Evolutionary conservation across 2,797 vertebrate genomes (phyloP).

Genomic region (Epinephelus awoara): DNA sequence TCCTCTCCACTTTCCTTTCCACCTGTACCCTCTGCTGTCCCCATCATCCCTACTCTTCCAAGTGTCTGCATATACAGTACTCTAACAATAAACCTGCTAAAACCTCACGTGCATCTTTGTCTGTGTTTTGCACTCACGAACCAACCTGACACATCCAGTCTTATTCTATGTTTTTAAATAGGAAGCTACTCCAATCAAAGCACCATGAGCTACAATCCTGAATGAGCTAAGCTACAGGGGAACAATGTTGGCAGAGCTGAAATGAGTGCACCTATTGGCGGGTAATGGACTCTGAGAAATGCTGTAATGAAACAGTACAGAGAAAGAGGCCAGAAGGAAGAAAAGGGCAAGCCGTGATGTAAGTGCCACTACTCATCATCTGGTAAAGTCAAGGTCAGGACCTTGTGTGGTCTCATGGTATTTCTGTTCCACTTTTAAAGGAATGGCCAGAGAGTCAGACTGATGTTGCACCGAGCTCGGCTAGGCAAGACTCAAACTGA

Average conservation of each 20-base stretch:
- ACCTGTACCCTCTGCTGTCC: no score
- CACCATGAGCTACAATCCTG: neutral
- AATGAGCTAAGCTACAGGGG: conserved; percentile 17
- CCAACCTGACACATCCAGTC: no score
- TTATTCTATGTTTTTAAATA: conserved; percentile 8
- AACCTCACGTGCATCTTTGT: no score
- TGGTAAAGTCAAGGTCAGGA: conserved; percentile 65
- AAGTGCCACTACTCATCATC: conserved; percentile 71
- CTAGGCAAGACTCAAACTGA: conserved; percentile 18
- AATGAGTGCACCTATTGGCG: conserved; percentile 59
- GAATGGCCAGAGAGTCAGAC: conserved; percentile 43
- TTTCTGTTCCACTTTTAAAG: conserved; percentile 67
- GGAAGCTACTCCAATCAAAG: conserved; percentile 9
- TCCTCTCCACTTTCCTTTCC: no score
- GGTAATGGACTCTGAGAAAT: conserved; percentile 74
- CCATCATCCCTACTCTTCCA: no score
- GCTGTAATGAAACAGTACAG: conserved; percentile 62
- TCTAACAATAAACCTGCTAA: no score
- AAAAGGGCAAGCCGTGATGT: conserved; percentile 57
- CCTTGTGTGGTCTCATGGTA: conserved; percentile 54
- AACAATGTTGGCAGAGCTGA: conserved; percentile 38
- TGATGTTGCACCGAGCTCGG: conserved; percentile 12
- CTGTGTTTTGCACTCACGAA: no score
- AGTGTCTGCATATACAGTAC: no score
- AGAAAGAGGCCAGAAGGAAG: conserved; percentile 57